Conservation (phyloP, 2,113 vertebrate species). For the Thinocorus orbignyianus region DNA sequence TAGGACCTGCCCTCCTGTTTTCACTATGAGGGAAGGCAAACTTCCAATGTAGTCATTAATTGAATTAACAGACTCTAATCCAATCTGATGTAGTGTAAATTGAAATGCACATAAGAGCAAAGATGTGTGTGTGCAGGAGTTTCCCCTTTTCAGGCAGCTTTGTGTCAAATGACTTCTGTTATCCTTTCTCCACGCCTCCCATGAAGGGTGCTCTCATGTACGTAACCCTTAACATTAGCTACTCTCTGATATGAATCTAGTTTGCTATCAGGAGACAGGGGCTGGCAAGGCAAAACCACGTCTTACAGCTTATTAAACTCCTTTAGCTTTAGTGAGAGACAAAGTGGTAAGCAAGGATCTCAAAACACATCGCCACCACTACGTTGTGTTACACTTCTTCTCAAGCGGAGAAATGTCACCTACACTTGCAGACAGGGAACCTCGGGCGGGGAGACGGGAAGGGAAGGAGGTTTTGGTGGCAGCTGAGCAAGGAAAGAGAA, state of each 20-base stretch:
- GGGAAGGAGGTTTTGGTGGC: neutral
- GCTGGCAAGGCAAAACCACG: slow-evolving; percentile 7
- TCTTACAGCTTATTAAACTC: neutral
- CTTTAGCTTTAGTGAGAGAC: neutral
- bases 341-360: neutral
- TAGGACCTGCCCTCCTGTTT: slow-evolving; percentile 68
- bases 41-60: slow-evolving; percentile 73
- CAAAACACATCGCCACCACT: neutral
- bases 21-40: slow-evolving; percentile 65
- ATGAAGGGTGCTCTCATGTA: slow-evolving; percentile 6
- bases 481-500: neutral
- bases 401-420: neutral
- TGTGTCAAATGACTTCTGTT: neutral
- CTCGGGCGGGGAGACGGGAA: neutral
- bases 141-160: neutral
- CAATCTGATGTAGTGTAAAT: slow-evolving; percentile 69
- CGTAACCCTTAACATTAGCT: slow-evolving; percentile 12
- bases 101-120: slow-evolving; percentile 33
- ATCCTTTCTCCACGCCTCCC: neutral
- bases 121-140: neutral
- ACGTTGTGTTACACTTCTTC: neutral
- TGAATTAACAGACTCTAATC: slow-evolving; percentile 75
- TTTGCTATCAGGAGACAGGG: neutral
- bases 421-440: neutral
- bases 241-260: neutral